Evolutionary conservation across 35 echinoderm and acorn worm species (phyloP).

Genomic region (Apostichopus japonicus): DNA sequence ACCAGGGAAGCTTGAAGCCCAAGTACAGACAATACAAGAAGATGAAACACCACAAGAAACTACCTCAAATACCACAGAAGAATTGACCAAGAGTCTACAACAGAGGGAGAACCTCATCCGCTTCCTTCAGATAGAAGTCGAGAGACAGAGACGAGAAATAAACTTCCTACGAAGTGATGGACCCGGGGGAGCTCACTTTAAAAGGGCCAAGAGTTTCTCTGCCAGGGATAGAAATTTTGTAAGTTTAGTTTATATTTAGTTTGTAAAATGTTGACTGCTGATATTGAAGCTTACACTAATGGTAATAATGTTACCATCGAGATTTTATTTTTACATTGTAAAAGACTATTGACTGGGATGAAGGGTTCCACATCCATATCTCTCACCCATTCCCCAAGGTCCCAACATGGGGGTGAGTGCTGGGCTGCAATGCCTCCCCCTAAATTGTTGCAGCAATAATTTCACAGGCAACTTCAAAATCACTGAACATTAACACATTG

Average conservation of each 20-base stretch:
- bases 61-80: conserved; percentile 62
- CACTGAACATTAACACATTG: too few species aligned
- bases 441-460: too few species aligned
- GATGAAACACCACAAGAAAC: conserved; percentile 21
- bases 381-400: too few species aligned
- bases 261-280: too few species aligned
- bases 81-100: conserved; percentile 80
- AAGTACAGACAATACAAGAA: conserved; percentile 58
- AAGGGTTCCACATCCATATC: too few species aligned
- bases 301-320: too few species aligned
- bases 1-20: conserved; percentile 49
- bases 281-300: too few species aligned
- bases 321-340: too few species aligned
- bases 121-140: conserved; percentile 75
- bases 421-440: too few species aligned
- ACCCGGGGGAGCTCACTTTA: conserved; percentile 54
- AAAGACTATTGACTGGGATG: background rate
- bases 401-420: too few species aligned
- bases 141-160: conserved; percentile 78
- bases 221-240: conserved; percentile 83
- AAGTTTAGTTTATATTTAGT: conserved; percentile 3
- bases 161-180: conserved; percentile 73
- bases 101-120: conserved; percentile 84
- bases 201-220: conserved; percentile 88
- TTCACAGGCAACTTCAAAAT: too few species aligned